These are phyloP conservation scores for Amorpha juglandis DNA, from an alignment of 2,888 invertebrate genomes.

Conservation along the genomic window DNA sequence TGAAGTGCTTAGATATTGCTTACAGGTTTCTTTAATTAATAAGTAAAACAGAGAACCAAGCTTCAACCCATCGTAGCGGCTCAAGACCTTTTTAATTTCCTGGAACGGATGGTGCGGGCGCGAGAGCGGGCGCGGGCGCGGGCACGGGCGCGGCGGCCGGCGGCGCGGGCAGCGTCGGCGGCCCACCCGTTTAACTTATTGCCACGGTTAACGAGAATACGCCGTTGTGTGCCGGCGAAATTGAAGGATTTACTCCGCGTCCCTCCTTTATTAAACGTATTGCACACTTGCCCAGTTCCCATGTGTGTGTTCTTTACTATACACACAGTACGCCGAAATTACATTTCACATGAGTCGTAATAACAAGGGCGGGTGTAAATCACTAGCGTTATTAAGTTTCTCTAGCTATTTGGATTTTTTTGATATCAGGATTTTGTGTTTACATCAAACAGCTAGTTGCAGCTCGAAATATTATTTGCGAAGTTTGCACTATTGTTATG, in stretches of 20 bases:
- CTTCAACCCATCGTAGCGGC: conserved; percentile 39
- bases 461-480: not conserved
- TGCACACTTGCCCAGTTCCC: conserved; percentile 67
- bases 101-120: conserved; percentile 49
- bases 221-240: conserved; percentile 83
- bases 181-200: conserved; percentile 82
- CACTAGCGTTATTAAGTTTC: conserved; percentile 83
- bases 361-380: conserved; percentile 83
- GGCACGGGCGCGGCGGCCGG: conserved; percentile 45
- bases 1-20: conserved; percentile 16
- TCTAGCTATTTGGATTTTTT: conserved; percentile 78
- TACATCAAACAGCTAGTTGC: not conserved
- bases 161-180: conserved; percentile 52
- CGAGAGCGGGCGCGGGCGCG: conserved; percentile 45
- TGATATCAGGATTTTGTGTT: conserved; percentile 47
- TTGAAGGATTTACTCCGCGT: conserved; percentile 84
- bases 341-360: conserved; percentile 85
- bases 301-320: conserved; percentile 63
- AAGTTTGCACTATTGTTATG: not conserved
- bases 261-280: conserved; percentile 84
- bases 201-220: conserved; percentile 84
- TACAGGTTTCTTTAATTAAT: conserved; percentile 8
- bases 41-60: conserved; percentile 30
- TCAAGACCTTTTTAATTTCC: conserved; percentile 78
- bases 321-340: conserved; percentile 81